Base-by-base conservation (phyloP, 2,113 vertebrate species). In the Crotophaga sulcirostris region DNA sequence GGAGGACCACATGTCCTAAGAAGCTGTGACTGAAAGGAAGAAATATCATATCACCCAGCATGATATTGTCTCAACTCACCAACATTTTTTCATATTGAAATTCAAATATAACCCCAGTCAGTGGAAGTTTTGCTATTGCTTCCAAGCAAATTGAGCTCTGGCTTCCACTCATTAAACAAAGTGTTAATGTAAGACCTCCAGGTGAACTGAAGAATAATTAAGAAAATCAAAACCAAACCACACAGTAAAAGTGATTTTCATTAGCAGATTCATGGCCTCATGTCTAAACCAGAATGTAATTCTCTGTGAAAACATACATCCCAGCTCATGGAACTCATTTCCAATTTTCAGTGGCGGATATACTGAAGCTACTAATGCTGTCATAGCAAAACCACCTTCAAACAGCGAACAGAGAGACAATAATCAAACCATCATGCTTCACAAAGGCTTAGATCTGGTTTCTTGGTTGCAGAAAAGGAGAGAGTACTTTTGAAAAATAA, bases 41-140 rank as follows among this genome's bases (percentile, higher is more conserved):
- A 95, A 90, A 68, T 7, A 63, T 25, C 11, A 0, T 7, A 79
- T 70, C 59, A 77, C 38, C 33, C 60, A 93, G 40, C 60, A 67
- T 8, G 36, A 84, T 45, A 58, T 4, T 78, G 68, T 60, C 68
- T 86, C 1, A 2, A 60, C 18, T 81, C 17, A 84, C 31, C n/a
- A 69, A 9, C 29, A 8, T 31, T 34, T 47, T 90, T 78, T 84
- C 33, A 72, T 58, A 84, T 2, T 64, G 54, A 82, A 89, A 91
- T 54, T 77, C 69, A 81, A 87, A 59, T 60, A 64, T 5, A 84
- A 81, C 28, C n/a, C 52, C 80, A 89, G 73, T 60, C 40, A 68
- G 40, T 58, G 73, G 73, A 95, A 92, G 73, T 84, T 94, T 54
- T 93, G 88, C 76, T 84, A 29, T n/a, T 90, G 56, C 64, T 94